Base-by-base conservation (phyloP, 2,888 invertebrate species). In the Lamproptera curius region DNA sequence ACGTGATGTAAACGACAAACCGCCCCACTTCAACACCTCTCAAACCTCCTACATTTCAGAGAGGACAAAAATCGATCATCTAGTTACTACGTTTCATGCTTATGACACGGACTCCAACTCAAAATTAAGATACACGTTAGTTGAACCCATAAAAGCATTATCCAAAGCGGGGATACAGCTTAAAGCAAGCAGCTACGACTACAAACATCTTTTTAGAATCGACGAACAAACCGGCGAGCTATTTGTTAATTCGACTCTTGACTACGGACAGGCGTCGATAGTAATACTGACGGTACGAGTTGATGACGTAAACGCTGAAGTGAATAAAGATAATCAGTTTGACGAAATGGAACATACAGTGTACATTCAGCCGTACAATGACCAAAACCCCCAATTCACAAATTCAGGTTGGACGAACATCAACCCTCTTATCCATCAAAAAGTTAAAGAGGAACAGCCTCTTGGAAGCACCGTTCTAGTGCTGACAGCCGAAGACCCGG, bases 1-100 rank as follows among this genome's bases (percentile, higher is more conserved):
- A 2, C 86, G 91, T 58, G 94, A 94, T 59, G 92, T 94, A 0
- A 96, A 96, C 61, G 94, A 96, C 65, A 95, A 95, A 63, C 91
- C 94, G 11, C 96, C 96, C 0, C 90, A 86, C 50, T 96, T 96
- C 57, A 91, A 89, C 43, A 86, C 89, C 38, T 90, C 90, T 40
- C 91, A 91, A 54, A 90, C 90, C 42, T 89, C 91, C 0, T 93
- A 94, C 57, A 91, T 94, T 3, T 93, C 93, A 0, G 94, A 94
- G 67, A 89, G 91, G 59, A 90, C 91, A 0, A 85, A 89, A 52
- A 78, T 91, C 11, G 91, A 91, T 53, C 89, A 91, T 54, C 70
- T 89, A 3, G 91, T 95, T 0, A 73, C 93, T 4, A 90, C 86
- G 60, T 90, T 94, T 0, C 71, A 77, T 40, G 95, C 95, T 0